Conservation (phyloP, 2,888 invertebrate genomes). For the Euzophera pinguis region DNA sequence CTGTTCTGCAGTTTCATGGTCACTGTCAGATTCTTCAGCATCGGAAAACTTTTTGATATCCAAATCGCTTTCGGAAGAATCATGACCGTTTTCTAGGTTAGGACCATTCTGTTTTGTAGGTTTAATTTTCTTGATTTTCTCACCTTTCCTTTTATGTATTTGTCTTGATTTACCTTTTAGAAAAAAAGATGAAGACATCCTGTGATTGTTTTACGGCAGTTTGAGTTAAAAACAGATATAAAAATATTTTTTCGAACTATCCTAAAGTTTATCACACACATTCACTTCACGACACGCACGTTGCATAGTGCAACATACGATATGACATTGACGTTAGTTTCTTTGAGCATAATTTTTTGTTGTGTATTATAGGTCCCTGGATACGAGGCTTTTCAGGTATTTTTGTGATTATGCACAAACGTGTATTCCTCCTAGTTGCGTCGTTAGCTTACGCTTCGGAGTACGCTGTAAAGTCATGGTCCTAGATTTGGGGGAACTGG, state of each 20-base stretch:
- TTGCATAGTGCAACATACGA: no score
- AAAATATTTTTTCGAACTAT: background rate
- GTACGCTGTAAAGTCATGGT: no score
- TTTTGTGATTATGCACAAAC: no score
- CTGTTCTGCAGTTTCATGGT: constrained; percentile 92
- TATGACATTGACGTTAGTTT: no score
- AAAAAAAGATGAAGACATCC: constrained; percentile 81
- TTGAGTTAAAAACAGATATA: background rate
- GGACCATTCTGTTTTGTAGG: constrained; percentile 53
- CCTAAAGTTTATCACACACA: background rate
- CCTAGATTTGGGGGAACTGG: no score
- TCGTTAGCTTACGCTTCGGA: no score
- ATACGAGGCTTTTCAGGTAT: no score
- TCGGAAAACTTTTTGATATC: constrained; percentile 80
- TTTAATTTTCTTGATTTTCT: constrained; percentile 59
- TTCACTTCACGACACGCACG: no score
- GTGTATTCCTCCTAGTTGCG: no score
- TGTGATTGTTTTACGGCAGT: constrained; percentile 17
- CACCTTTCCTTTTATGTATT: constrained; percentile 76
- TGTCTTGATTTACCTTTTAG: constrained; percentile 79
- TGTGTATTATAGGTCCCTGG: no score
- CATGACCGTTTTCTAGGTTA: constrained; percentile 77
- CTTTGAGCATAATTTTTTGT: no score
- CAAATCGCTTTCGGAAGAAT: constrained; percentile 83
- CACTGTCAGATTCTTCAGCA: constrained; percentile 77